A percentile compares a stretch with the other conserved stretches of the same genome.
Evolutionary conservation across 2,888 invertebrate species (phyloP).

Genomic region (Callyntrura guangdongensis): DNA sequence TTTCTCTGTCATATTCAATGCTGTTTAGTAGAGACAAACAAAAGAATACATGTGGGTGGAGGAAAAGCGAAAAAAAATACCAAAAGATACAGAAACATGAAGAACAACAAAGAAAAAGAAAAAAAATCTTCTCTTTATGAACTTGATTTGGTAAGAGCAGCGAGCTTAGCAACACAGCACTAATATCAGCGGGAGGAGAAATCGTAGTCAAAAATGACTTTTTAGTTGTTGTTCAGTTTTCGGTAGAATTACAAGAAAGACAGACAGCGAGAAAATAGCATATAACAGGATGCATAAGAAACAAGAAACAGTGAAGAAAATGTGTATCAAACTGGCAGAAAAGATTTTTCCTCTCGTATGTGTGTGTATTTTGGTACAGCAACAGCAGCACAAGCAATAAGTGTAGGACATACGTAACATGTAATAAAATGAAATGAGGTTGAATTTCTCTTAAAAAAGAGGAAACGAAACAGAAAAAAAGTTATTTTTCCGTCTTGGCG

Average conservation of each 20-base stretch:
- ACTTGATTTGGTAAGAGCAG: too few species aligned
- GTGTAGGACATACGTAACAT: constrained; percentile 57
- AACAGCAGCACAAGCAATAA: constrained; percentile 38
- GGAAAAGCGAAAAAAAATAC: background rate
- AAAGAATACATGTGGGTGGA: too few species aligned
- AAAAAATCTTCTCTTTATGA: background rate
- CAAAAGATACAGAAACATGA: background rate
- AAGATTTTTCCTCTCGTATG: constrained; percentile 13
- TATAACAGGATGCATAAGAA: background rate
- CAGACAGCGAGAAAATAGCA: background rate
- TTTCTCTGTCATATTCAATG: background rate
- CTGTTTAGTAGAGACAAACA: background rate
- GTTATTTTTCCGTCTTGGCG: background rate
- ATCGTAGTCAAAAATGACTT: background rate
- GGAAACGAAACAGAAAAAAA: constrained; percentile 28
- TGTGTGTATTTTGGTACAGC: background rate
- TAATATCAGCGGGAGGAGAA: too few species aligned
- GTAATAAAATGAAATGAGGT: constrained; percentile 67
- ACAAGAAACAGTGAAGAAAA: background rate
- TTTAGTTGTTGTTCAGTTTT: too few species aligned
- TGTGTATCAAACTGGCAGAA: background rate
- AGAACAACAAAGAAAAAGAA: background rate
- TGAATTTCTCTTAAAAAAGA: constrained; percentile 55
- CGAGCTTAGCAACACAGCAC: background rate
- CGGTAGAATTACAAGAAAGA: background rate